Conservation (phyloP, 1,140 invertebrate species). For the Lepidurus arcticus region DNA sequence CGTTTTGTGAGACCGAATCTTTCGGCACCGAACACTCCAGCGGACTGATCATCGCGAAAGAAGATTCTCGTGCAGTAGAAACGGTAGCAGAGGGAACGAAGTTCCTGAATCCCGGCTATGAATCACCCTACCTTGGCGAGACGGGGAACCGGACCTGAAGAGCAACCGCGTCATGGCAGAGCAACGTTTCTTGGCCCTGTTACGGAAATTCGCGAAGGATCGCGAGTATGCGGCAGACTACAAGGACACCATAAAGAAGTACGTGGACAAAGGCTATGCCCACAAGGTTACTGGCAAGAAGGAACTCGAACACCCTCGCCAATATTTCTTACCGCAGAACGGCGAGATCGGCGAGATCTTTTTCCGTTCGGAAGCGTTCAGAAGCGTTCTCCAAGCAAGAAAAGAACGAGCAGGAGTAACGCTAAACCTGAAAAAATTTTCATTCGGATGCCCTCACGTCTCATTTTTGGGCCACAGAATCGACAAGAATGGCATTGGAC, state of each 20-base stretch:
- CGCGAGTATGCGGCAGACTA: conserved; percentile 7
- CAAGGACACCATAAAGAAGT: conserved; percentile 8
- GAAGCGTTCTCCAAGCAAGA: conserved; percentile 1
- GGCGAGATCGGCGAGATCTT: too few relatives aligned
- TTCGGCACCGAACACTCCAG: not conserved
- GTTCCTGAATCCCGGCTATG: conserved; percentile 7
- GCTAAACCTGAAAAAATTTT: not conserved
- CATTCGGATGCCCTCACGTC: not conserved
- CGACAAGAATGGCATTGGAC: not conserved
- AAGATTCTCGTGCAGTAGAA: not conserved
- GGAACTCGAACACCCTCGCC: not conserved
- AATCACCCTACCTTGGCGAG: conserved; percentile 12
- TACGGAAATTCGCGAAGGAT: not conserved
- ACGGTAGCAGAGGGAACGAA: not conserved
- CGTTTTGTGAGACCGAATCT: conserved; percentile 4
- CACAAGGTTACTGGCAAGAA: not conserved
- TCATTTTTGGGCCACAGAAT: conserved; percentile 34
- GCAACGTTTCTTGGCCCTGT: not conserved
- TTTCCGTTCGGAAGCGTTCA: too few relatives aligned
- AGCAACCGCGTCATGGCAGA: conserved; percentile 9
- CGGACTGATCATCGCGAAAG: not conserved
- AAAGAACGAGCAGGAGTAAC: not conserved
- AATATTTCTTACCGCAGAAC: conserved; percentile 25
- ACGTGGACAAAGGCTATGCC: conserved; percentile 26
- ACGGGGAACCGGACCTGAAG: conserved; percentile 2